Evolutionary conservation across 2,888 invertebrate species (phyloP).

Genomic region (Parelbella ahira): DNA sequence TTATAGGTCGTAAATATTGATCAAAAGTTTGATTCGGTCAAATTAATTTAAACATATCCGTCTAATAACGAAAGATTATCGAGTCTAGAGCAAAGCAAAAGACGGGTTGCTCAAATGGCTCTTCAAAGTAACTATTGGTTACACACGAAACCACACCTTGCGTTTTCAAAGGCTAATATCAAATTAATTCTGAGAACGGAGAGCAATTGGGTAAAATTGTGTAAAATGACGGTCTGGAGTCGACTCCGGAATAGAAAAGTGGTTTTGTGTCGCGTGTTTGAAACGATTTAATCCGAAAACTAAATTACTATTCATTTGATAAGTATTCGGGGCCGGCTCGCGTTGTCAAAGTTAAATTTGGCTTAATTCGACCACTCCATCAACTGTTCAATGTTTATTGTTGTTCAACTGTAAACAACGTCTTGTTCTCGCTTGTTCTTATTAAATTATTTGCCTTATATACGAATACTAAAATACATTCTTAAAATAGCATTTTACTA

Average conservation of each 20-base stretch:
- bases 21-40: conserved; percentile 18
- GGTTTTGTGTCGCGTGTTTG: conserved; percentile 78
- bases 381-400: conserved; percentile 4
- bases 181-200: conserved; percentile 78
- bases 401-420: conserved; percentile 1
- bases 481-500: too few species aligned
- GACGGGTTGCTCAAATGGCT: conserved; percentile 67
- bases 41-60: conserved; percentile 47
- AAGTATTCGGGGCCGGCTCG: conserved; percentile 65
- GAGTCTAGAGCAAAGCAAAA: conserved; percentile 63
- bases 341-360: conserved; percentile 69
- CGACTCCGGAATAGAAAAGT: conserved; percentile 77
- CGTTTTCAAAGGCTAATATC: conserved; percentile 79
- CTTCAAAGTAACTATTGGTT: conserved; percentile 70
- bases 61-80: conserved; percentile 62
- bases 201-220: conserved; percentile 79
- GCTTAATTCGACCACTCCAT: conserved; percentile 53
- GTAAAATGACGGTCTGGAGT: conserved; percentile 77
- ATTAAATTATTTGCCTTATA: too few species aligned
- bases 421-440: too few species aligned
- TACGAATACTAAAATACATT: too few species aligned
- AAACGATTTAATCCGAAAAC: conserved; percentile 78
- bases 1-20: conserved; percentile 23
- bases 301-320: conserved; percentile 79
- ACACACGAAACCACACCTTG: conserved; percentile 75